Evolutionary conservation across 2,113 vertebrate genomes (phyloP), one percentile per base, ranked within the genome.

Genomic region (Progne subis): DNA sequence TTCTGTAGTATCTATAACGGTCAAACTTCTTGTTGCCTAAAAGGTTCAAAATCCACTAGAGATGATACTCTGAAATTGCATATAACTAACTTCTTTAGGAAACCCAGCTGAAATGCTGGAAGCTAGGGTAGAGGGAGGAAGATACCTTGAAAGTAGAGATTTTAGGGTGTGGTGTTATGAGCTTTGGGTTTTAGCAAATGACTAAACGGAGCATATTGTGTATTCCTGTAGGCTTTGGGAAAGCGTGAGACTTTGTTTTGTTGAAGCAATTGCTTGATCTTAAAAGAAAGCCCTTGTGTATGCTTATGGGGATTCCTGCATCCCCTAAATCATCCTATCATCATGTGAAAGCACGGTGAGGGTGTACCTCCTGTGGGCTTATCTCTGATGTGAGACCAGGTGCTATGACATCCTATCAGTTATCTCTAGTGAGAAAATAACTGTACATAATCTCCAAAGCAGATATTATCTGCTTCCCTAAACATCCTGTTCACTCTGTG

Each of bases 381-480:
- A 71, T 86, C 92, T 81, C 71, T 92, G 53, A 82, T 85, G 63
- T 46, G 67, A 94, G 64, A 70, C 86, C 93, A 96, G 93, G 85
- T 94, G 78, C 71, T 94, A 7, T 64, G 86, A 52, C 2, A n/a
- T 59, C 31, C 29, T 44, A 44, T 90, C 24, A 20, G 82, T 88
- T 84, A 88, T 88, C 92, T 96, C 50, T 25, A 67, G 80, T 90
- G 88, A 88, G 94, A 94, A 93, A 96, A 86, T 94, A 93, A 93
- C 80, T 93, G 76, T 67, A 64, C 9, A 1, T 52, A 53, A 39
- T 49, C 64, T 93, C 60, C 61, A 53, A 82, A 92, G 76, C 18
- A 88, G 92, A 92, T 95, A 80, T 5, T 78, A 95, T 96, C 94
- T 95, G 21, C 31, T 93, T 93, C 76, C 5, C 31, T 92, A 96